phyloP scores from a whole-genome alignment of 2,888 invertebrate species.

The Trichacis sp. region DNA sequence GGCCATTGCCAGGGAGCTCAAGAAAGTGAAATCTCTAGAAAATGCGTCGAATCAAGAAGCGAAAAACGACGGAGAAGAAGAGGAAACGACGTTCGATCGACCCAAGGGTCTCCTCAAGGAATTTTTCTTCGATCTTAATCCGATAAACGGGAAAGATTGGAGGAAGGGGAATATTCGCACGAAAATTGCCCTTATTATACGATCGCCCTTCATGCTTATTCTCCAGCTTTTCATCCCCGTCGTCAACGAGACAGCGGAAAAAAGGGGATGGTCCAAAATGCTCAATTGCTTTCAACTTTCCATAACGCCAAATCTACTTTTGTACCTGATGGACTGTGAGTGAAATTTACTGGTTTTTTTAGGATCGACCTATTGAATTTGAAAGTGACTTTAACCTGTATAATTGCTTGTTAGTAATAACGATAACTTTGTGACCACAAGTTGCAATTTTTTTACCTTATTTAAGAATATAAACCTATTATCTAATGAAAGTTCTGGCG shows the following conservation, averaged over 20 bases:
- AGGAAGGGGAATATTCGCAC: slow-evolving; percentile 52
- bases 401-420: too few relatives aligned
- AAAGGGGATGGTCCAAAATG: slow-evolving; percentile 73
- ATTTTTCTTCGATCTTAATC: slow-evolving; percentile 63
- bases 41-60: slow-evolving; percentile 13
- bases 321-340: slow-evolving; percentile 63
- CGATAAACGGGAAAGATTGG: slow-evolving; percentile 66
- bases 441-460: too few relatives aligned
- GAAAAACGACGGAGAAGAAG: slow-evolving; percentile 3
- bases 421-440: too few relatives aligned
- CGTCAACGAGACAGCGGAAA: slow-evolving; percentile 70
- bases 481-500: too few relatives aligned
- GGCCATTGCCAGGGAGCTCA: slow-evolving; percentile 56
- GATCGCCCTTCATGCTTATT: slow-evolving; percentile 70
- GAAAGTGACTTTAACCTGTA: too few relatives aligned
- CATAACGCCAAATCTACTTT: slow-evolving; percentile 68
- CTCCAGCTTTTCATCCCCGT: slow-evolving; percentile 73
- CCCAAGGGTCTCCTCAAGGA: slow-evolving; percentile 57
- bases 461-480: too few relatives aligned
- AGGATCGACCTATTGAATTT: too few relatives aligned
- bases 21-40: slow-evolving; percentile 5
- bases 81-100: slow-evolving; percentile 35
- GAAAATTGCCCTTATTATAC: slow-evolving; percentile 67
- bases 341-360: too few relatives aligned
- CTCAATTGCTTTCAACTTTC: slow-evolving; percentile 72